A percentile compares a stretch with the other conserved stretches of the same genome.
These are phyloP conservation scores for Myotis myotis DNA, from an alignment of 2,797 vertebrate species.

Conservation along the genomic window DNA sequence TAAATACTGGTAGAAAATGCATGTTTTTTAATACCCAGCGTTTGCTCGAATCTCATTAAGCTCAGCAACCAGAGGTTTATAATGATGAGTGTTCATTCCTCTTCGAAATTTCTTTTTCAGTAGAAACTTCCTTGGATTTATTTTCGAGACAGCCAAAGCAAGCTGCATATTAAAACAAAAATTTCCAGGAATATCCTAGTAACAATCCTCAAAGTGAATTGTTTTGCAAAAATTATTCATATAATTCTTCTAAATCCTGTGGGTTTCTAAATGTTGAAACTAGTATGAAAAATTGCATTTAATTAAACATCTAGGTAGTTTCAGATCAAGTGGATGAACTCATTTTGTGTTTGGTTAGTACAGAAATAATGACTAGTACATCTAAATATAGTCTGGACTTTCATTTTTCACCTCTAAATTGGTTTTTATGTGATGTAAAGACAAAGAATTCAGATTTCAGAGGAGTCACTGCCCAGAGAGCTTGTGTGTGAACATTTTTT, in stretches of 20 bases:
- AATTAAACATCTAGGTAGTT: neutral
- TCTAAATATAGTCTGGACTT: neutral
- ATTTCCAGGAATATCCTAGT: neutral
- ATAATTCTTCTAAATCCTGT: conserved; percentile 19
- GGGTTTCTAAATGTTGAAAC: neutral
- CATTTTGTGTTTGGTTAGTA: neutral
- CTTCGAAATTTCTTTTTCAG: neutral
- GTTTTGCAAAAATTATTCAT: neutral
- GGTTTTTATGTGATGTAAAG: neutral
- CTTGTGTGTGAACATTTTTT: neutral
- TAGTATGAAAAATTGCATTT: neutral
- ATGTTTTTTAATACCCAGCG: neutral
- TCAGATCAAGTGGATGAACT: conserved; percentile 32
- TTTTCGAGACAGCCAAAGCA: conserved; percentile 30
- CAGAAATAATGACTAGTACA: neutral
- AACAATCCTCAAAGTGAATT: neutral
- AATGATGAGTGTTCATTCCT: neutral
- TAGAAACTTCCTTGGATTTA: conserved; percentile 19
- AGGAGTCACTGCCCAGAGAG: neutral
- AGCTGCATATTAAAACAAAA: neutral
- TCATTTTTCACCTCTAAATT: neutral
- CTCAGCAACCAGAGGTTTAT: conserved; percentile 26
- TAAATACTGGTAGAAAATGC: neutral
- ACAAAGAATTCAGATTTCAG: conserved; percentile 15
- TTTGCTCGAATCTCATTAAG: conserved; percentile 32